Evolutionary conservation across 1,140 invertebrate species (phyloP).

Genomic region (Anastatus disparis): DNA sequence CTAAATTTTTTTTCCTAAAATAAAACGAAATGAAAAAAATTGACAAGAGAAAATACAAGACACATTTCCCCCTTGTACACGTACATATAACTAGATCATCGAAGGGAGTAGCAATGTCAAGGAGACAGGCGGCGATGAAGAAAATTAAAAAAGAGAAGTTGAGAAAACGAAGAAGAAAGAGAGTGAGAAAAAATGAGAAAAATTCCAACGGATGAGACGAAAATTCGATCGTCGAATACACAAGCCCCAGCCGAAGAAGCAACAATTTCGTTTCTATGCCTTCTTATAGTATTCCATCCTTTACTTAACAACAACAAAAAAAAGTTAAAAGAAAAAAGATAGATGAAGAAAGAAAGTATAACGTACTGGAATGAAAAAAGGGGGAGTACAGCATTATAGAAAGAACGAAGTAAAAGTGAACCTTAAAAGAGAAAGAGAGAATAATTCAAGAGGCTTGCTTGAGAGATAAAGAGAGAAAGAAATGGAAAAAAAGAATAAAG

Average conservation of each 20-base stretch:
- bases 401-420: not conserved
- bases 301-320: no score
- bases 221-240: slow-evolving; percentile 22
- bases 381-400: not conserved
- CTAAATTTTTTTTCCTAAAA: no score
- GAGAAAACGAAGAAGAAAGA: not conserved
- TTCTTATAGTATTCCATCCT: no score
- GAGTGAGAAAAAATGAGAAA: slow-evolving; percentile 8
- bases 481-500: not conserved
- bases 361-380: not conserved
- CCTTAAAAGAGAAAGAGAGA: slow-evolving; percentile 17
- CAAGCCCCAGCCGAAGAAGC: no score
- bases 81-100: no score
- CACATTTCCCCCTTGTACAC: no score
- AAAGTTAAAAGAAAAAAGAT: not conserved
- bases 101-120: no score
- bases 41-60: no score
- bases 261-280: no score
- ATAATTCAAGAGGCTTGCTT: slow-evolving; percentile 24
- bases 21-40: no score
- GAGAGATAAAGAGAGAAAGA: slow-evolving; percentile 13
- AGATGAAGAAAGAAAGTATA: not conserved
- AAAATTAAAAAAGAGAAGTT: not conserved
- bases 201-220: slow-evolving; percentile 22
- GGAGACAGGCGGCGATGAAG: not conserved